Evolutionary conservation across 92 coral and sea anemone species (phyloP), one percentile per base, ranked within the genome.

Genomic region (Micromussa lordhowensis): DNA sequence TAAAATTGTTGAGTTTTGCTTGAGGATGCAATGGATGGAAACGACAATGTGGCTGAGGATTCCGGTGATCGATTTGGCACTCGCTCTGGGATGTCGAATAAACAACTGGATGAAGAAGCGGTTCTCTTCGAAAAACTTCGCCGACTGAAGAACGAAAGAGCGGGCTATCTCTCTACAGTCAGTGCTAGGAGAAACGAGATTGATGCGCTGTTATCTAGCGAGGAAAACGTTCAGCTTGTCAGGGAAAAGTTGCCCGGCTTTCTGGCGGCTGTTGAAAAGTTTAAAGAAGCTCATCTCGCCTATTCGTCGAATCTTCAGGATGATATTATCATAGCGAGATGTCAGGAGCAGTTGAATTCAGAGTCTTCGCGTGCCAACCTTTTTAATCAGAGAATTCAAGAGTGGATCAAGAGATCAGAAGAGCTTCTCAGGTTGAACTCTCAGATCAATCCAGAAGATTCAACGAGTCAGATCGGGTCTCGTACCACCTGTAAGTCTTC

Each of bases 101-200:
- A n/a, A 69, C 13, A 9, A 24, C 75, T 69, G 7, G 75, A 69
- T 69, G 3, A 6, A 55, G 61, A 76, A 76, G 34, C 31, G 69
- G 84, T 64, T 64, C 58, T 86, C 49, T 44, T n/a, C 77, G 89
- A 79, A 61, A 77, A 68, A 54, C 22, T 87, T 79, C 78, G 40
- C 40, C 78, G 32, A 18, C 79, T 69, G 15, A 66, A 69, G 55
- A 83, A 83, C 19, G 77, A 58, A 30, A 73, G 80, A 80, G 61
- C 61, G 10, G 86, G 90, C 38, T 49, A 72, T 69, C 72, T 87
- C 22, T 87, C 90, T 34, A 76, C 86, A 10, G 86, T 87, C 19
- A 87, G 53, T 28, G 70, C 86, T 5, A 87, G 61, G 66, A 79
- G 38, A 69, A 87, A 79, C 28, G 84, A 87, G 61, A 68, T 87